phyloP scores from a whole-genome alignment of 2,888 invertebrate genomes.

The Agriopis leucophaearia region DNA sequence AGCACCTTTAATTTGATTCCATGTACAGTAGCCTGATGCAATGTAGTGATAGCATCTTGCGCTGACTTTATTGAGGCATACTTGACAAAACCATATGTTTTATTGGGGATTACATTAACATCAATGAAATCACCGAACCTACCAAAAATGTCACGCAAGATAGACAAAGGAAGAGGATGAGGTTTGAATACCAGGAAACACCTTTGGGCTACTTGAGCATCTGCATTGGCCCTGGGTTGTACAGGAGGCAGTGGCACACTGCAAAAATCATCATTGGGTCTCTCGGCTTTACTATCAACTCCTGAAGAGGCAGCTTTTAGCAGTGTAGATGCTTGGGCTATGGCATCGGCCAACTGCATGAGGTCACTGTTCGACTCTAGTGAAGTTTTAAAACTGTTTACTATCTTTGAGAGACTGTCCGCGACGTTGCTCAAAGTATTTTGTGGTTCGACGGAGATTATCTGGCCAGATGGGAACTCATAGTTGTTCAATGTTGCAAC shows the following conservation, averaged over 20 bases:
- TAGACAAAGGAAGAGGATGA: conserved; percentile 90
- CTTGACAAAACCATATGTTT: conserved; percentile 97
- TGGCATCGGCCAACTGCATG: conserved; percentile 90
- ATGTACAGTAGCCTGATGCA: conserved; percentile 94
- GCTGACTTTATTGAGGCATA: conserved; percentile 93
- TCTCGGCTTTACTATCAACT: conserved; percentile 51
- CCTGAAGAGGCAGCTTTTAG: conserved; percentile 88
- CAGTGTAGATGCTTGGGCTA: conserved; percentile 91
- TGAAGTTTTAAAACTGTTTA: conserved; percentile 74
- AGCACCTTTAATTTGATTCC: conserved; percentile 94
- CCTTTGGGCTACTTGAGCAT: conserved; percentile 88
- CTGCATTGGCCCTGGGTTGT: conserved; percentile 88
- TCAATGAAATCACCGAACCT: conserved; percentile 97
- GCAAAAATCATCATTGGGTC: conserved; percentile 77
- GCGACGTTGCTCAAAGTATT: conserved; percentile 74
- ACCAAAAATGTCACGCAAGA: conserved; percentile 94
- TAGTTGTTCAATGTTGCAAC: conserved; percentile 95
- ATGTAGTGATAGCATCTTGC: conserved; percentile 88
- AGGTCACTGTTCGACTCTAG: conserved; percentile 82
- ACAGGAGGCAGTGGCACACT: conserved; percentile 90
- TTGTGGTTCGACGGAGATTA: conserved; percentile 90
- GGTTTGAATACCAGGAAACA: conserved; percentile 90
- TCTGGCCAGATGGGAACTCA: conserved; percentile 96
- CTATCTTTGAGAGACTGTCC: conserved; percentile 69
- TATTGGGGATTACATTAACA: conserved; percentile 94